These are phyloP conservation scores for Oenanthe oenanthe DNA, from an alignment of 2,113 vertebrate species.

Conservation along the genomic window DNA sequence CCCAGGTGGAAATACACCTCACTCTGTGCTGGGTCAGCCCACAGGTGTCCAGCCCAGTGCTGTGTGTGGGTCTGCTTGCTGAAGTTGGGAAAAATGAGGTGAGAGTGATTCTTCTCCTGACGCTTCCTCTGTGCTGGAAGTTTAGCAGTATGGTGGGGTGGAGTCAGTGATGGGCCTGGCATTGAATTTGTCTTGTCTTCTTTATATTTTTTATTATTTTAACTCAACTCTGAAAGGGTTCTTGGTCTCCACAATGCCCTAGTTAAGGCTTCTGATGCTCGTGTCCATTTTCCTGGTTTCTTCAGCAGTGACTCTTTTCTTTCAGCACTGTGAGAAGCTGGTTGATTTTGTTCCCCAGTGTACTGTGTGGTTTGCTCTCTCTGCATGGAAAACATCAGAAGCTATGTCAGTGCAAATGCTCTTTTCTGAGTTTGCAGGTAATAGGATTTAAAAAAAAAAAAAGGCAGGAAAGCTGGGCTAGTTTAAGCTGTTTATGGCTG, in stretches of 20 bases:
- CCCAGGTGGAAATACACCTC: accelerated
- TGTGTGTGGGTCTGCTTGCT: not conserved
- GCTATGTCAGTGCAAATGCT: not conserved
- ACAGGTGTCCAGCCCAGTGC: not conserved
- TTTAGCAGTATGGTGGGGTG: not conserved
- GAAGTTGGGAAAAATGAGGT: not conserved
- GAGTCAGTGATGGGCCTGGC: not conserved
- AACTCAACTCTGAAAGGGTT: not conserved
- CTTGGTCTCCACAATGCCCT: not conserved
- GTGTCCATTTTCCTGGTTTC: not conserved
- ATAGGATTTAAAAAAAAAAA: not conserved
- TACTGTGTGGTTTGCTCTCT: not conserved
- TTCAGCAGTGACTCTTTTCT: not conserved
- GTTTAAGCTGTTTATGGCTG: not conserved
- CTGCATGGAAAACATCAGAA: not conserved
- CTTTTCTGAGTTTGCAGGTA: not conserved
- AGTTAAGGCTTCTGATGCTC: not conserved
- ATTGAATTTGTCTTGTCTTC: not conserved
- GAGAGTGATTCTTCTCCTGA: not conserved
- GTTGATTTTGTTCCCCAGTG: not conserved
- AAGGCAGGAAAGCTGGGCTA: not conserved
- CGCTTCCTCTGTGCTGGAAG: accelerated
- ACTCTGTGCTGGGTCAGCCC: accelerated
- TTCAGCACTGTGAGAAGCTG: not conserved
- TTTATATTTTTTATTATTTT: not conserved